Evolutionary conservation across 1,140 invertebrate species (phyloP).

Genomic region (Drosophila mojavensis): DNA sequence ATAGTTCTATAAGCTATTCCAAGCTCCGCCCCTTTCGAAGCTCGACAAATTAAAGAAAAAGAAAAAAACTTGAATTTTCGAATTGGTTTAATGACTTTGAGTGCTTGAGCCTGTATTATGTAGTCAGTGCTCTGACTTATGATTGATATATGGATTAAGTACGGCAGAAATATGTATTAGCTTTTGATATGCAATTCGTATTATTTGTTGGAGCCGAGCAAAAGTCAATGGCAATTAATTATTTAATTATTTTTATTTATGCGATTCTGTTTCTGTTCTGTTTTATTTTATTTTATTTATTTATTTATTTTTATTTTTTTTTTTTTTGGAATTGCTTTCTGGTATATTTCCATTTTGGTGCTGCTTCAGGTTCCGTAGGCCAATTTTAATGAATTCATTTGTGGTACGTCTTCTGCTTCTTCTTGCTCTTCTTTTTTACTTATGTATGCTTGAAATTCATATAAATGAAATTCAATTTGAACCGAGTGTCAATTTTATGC

Average conservation of each 20-base stretch:
- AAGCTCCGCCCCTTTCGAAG: too few relatives aligned
- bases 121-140: too few relatives aligned
- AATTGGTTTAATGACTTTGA: too few relatives aligned
- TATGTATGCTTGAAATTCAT: constrained; percentile 47
- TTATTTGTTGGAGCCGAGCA: constrained; percentile 48
- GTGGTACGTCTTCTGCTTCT: neutral
- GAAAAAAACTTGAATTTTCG: too few relatives aligned
- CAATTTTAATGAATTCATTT: constrained; percentile 28
- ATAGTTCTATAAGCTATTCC: too few relatives aligned
- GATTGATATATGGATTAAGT: constrained; percentile 20
- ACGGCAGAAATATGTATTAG: constrained; percentile 12
- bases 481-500: constrained; percentile 48
- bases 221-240: constrained; percentile 77
- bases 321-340: constrained; percentile 12
- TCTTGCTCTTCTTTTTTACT: constrained; percentile 3
- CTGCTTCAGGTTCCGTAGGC: constrained; percentile 42
- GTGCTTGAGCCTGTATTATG: too few relatives aligned
- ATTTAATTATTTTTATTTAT: constrained; percentile 82
- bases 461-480: constrained; percentile 44
- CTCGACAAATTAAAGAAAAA: too few relatives aligned
- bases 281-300: neutral
- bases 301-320: constrained; percentile 78
- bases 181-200: constrained; percentile 17
- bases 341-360: constrained; percentile 11
- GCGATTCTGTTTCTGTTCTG: constrained; percentile 16